Base-by-base conservation (phyloP, 1,140 invertebrate species). In the Lepidostoma basale region DNA sequence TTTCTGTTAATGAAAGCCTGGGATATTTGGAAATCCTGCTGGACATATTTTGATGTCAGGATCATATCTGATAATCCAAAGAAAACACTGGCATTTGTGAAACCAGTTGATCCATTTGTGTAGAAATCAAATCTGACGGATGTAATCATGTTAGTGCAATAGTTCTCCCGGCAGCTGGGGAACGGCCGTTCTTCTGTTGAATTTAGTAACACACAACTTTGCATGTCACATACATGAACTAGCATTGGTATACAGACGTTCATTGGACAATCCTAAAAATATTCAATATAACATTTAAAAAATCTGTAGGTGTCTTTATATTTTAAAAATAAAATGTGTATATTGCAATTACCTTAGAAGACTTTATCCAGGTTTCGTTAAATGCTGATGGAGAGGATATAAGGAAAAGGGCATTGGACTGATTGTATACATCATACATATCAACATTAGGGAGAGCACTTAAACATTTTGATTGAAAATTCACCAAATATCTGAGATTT, bases 91-190 rank as follows among this genome's bases (percentile, higher is more conserved):
- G 85, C 74, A 39, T 77, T 77, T 1, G 73, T 72, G 20, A 88
- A 81, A 3, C 88, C 88, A 18, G 76, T 69, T 2, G 83, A 84
- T 8, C 87, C 87, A 73, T 88, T 87, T 67, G 88, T 87, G 67
- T 75, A 72, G 67, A 89, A 76, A 12, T 78, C 70, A 60, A 85
- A 87, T 69, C 78, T 80, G 6, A 89, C 60, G 33, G 74, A 76
- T 67, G 81, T 80, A 8, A 86, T 76, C 3, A 86, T 73, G 73
- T 86, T 85, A 16, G 65, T 44, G 56, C 82, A 84, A 5, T 33
- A 60, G 36, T 76, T 74, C 20, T 76, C 65, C 44, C 54, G 14
- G 62, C 75, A 75, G 9, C 20, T 36, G 10, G 68, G 44, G 45
- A 68, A 59, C 12, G 69, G 23, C 16, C 67, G 62, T 44, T 69